phyloP scores from a whole-genome alignment of 1,140 invertebrate species.

The Anastatus disparis region DNA sequence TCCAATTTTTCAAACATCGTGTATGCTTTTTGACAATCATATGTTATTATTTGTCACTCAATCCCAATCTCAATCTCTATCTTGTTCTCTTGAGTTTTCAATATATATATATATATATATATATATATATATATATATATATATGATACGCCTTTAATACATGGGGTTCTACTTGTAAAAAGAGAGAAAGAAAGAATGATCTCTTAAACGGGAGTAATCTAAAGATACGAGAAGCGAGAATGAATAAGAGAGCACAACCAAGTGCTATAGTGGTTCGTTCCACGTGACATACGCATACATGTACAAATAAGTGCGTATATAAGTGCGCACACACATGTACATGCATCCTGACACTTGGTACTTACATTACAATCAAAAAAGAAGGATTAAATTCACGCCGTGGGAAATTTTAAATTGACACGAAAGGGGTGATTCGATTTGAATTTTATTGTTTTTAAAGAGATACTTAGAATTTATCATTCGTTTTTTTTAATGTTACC shows the following conservation, averaged over 20 bases:
- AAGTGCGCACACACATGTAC: no score
- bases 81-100: not conserved
- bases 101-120: no score
- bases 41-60: conserved; percentile 40
- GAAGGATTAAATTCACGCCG: conserved; percentile 26
- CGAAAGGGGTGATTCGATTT: not conserved
- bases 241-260: conserved; percentile 20
- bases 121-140: no score
- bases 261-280: not conserved
- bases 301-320: no score
- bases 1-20: no score
- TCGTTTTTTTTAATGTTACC: no score
- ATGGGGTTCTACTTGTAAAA: not conserved
- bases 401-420: conserved; percentile 28
- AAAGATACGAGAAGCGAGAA: conserved; percentile 27
- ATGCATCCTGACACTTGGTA: no score
- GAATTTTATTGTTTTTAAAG: not conserved
- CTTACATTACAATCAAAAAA: conserved; percentile 36
- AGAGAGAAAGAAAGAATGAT: not conserved
- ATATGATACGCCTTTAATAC: conserved; percentile 18
- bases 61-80: conserved; percentile 30
- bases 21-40: not conserved
- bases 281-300: no score
- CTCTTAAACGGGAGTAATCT: conserved; percentile 2
- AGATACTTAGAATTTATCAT: not conserved